Evolutionary conservation across 1,140 invertebrate species (phyloP), one percentile per base, ranked within the genome.

Genomic region (Brachionus rotundiformis): DNA sequence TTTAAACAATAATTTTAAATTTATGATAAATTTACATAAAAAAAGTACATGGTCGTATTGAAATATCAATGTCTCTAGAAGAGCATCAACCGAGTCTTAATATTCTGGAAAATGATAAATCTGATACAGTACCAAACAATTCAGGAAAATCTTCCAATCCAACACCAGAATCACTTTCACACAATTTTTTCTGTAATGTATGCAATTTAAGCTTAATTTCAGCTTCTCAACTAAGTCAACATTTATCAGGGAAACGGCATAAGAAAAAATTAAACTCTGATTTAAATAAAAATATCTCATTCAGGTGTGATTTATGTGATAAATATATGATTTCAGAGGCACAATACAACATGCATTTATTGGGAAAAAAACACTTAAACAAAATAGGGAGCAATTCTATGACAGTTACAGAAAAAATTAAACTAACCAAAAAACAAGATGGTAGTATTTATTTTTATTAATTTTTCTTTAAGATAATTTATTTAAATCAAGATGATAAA

Each of bases 291-390:
- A 63, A 33, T 29, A 5, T 3, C 29, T 27, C 25, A 41, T 71
- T 54, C 19, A 54, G 19, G 6, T 54, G 65, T 41, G 65, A 71
- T 33, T 16, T 71, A 16, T 71, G 65, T 19, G 33, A 36, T 10
- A 33, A n/a, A 0, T 5, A n/a, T 23, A 36, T 71, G 65, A 23
- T 36, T 10, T 71, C 65, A 11, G 16, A 71, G 16, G 33, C 29
- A 8, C 65, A 71, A 36, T 71, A 16, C 7, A 19, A 19, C 16
- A 71, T 13, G 36, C 65, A 71, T 71, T 16, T 36, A 19, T 33
- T 33, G 19, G 65, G 65, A 36, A 71, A 71, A 36, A 71, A 71
- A 41, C 65, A 71, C 39, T 71, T 71, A 1, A 71, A 71, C 36
- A 71, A 71, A 19, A 16, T 71, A 7, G 31, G 31, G 1, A n/a